Base-by-base conservation (phyloP, 1,140 invertebrate species). In the Pristionchus pacificus region DNA sequence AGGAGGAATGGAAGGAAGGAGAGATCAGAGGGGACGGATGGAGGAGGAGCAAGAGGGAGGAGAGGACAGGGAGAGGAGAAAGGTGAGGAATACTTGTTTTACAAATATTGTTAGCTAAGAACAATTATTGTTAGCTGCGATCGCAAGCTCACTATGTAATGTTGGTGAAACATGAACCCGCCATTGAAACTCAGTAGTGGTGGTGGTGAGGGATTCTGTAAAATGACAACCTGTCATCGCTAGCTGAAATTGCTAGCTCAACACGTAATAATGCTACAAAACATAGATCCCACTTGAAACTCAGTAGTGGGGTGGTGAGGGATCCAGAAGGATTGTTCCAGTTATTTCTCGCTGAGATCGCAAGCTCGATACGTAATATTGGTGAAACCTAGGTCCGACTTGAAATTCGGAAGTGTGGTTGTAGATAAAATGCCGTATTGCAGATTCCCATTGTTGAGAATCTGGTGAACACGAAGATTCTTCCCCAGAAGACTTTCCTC, bases 1-100 rank as follows among this genome's bases (percentile, higher is more conserved):
- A 65, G 19, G 60, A 62, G 6, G 33, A 72, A 13, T 65, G 68
- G 33, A 68, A 69, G 27, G 67, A 57, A 28, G 15, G 30, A 33
- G 62, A 68, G 25, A 2, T 61, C 1, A 29, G 71, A 67, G 19
- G 64, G 60, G 13, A 61, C 1, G 24, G 71, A 73, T 59, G 71
- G 65, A 72, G 30, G 70, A 49, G 14, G 58, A 33, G 32, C 27
- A 27, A 2, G 64, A 24, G 24, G 64, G 28, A 19, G 33, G 64
- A 65, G 19, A 31, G n/a, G 60, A 49, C 24, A 55, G 6, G 27
- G n/a, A 31, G 24, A 70, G 15, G 6, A 25, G 1, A 38, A 62
- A 60, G 49, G 15, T 25, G 25, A 24, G 62, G 62, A 30, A 72
- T 38, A 60, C 60, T 27, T 30, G 64, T 60, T 3, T 38, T 33